Percentiles rank a stretch among this genome's conserved stretches.
These are phyloP conservation scores for Podilymbus podiceps DNA, from an alignment of 2,113 vertebrate genomes.

Conservation along the genomic window DNA sequence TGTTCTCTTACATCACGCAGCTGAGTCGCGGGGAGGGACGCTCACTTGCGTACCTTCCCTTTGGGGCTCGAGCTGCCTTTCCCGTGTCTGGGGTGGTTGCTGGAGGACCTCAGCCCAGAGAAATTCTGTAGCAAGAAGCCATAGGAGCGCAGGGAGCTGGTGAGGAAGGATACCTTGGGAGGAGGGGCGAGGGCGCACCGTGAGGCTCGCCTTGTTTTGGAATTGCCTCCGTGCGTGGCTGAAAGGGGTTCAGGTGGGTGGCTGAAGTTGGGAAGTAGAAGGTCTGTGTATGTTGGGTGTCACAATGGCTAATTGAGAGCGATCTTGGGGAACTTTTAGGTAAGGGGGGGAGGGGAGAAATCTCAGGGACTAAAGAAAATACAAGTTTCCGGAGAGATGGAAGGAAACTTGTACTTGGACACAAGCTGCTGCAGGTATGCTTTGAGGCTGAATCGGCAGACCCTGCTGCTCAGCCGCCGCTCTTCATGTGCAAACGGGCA, in stretches of 20 bases:
- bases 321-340: not conserved
- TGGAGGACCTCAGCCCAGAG: constrained; percentile 51
- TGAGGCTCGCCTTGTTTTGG: not conserved
- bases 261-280: not conserved
- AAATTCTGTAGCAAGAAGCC: constrained; percentile 53
- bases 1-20: constrained; percentile 23
- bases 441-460: not conserved
- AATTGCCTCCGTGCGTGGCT: not conserved
- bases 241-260: not conserved
- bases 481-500: not conserved
- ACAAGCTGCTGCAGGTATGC: not conserved
- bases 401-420: constrained; percentile 7
- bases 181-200: not conserved
- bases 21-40: not conserved
- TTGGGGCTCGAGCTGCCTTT: not conserved
- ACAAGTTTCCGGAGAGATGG: not conserved
- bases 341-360: not conserved
- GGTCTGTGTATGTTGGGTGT: constrained; percentile 13
- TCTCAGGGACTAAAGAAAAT: constrained; percentile 15
- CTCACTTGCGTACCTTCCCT: not conserved
- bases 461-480: not conserved
- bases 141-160: not conserved
- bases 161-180: not conserved
- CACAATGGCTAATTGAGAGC: not conserved
- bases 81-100: not conserved